Percentiles rank a stretch among this genome's conserved stretches.
phyloP scores from a whole-genome alignment of 2,113 vertebrate species.

The Canis aureus region DNA sequence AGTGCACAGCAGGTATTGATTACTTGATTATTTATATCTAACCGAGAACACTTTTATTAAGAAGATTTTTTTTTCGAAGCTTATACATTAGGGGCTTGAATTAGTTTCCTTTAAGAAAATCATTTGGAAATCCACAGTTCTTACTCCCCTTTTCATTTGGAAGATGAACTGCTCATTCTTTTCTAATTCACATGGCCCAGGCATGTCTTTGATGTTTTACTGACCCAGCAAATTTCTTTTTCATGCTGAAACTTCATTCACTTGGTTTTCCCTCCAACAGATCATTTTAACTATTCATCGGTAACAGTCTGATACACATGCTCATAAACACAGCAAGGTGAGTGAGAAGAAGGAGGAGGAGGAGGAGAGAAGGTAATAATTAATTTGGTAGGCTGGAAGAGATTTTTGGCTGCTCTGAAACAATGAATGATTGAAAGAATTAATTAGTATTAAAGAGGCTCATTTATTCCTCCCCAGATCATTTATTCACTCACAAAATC shows the following conservation, averaged over 20 bases:
- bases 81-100: background rate
- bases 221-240: background rate
- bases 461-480: background rate
- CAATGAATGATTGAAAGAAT: background rate
- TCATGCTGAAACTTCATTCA: background rate
- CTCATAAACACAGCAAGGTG: background rate
- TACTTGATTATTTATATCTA: constrained; percentile 3
- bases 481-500: background rate
- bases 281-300: background rate
- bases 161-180: background rate
- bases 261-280: background rate
- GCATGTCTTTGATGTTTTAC: background rate
- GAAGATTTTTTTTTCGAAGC: background rate
- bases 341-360: background rate
- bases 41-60: constrained; percentile 5
- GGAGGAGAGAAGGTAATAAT: background rate
- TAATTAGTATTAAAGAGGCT: background rate
- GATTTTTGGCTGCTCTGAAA: background rate
- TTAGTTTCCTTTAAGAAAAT: background rate
- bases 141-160: constrained; percentile 15
- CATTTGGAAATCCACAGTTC: background rate
- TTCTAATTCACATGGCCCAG: background rate
- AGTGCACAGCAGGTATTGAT: background rate
- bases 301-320: background rate
- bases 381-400: background rate